phyloP scores from a whole-genome alignment of 1,140 invertebrate species.

The Dinothrombium tinctorium region DNA sequence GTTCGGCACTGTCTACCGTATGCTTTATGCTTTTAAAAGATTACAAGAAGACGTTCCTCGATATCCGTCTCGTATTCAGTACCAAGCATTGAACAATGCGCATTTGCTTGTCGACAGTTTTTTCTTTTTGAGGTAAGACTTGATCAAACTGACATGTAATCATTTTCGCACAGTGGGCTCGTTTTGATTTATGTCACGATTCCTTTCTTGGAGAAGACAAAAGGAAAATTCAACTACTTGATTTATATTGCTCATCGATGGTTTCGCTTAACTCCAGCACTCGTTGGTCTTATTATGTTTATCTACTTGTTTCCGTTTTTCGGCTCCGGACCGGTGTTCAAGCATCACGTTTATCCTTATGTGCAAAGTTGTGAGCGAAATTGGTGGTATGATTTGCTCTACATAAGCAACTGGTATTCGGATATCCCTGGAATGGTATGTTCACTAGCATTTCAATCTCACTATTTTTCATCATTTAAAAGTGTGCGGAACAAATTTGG shows the following conservation, averaged over 20 bases:
- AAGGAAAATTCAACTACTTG: slow-evolving; percentile 8
- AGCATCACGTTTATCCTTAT: neutral
- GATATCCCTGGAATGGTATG: neutral
- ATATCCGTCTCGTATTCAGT: neutral
- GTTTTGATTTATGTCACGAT: neutral
- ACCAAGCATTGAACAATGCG: neutral
- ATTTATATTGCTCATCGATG: slow-evolving; percentile 2
- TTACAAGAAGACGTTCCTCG: neutral
- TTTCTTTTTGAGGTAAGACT: slow-evolving; percentile 4
- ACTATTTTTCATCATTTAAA: too few species aligned
- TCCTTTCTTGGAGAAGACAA: neutral
- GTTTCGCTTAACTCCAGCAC: slow-evolving; percentile 3
- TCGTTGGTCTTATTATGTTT: slow-evolving; percentile 6
- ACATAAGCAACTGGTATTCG: slow-evolving; percentile 5
- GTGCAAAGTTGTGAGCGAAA: slow-evolving; percentile 2
- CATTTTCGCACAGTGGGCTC: slow-evolving; percentile 5
- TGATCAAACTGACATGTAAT: neutral
- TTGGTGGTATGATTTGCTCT: slow-evolving; percentile 7
- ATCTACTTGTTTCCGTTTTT: slow-evolving; percentile 3
- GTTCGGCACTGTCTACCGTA: slow-evolving; percentile 15
- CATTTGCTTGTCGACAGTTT: slow-evolving; percentile 4
- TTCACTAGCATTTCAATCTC: neutral
- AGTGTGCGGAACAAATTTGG: slow-evolving; percentile 10
- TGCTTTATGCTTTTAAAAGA: neutral
- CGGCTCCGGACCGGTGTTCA: slow-evolving; percentile 4